A percentile compares a stretch with the other conserved stretches of the same genome.
Evolutionary conservation across 2,888 invertebrate genomes (phyloP).

Genomic region (Oxycera nigricornis): DNA sequence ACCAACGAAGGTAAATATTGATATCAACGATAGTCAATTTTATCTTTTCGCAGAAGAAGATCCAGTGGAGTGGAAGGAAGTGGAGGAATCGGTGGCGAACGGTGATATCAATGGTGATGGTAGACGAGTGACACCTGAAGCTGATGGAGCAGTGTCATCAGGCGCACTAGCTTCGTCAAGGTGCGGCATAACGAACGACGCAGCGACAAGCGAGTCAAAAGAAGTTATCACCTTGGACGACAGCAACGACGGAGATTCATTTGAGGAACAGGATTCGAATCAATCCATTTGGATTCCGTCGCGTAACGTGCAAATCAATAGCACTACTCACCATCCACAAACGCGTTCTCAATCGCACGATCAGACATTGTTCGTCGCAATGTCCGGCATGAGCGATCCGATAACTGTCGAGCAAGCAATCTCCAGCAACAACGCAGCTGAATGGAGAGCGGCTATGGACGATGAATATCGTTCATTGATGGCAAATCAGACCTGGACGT

Average conservation of each 20-base stretch:
- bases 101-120: too few relatives aligned
- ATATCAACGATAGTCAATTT: not conserved
- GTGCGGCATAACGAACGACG: too few relatives aligned
- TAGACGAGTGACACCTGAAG: too few relatives aligned
- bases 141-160: too few relatives aligned
- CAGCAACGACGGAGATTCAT: too few relatives aligned
- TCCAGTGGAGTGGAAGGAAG: not conserved
- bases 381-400: not conserved
- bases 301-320: too few relatives aligned
- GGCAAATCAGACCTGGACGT: conserved; percentile 49
- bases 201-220: too few relatives aligned
- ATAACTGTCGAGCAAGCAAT: not conserved
- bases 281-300: conserved; percentile 12
- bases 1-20: not conserved
- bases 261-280: conserved; percentile 14
- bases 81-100: too few relatives aligned
- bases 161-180: too few relatives aligned
- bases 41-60: not conserved
- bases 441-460: conserved; percentile 47
- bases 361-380: not conserved
- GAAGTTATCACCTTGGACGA: too few relatives aligned
- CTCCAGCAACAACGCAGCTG: not conserved
- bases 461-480: conserved; percentile 48
- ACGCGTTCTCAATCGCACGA: too few relatives aligned
- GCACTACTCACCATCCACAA: conserved; percentile 2